These are phyloP conservation scores for Hemithea aestivaria DNA, from an alignment of 2,888 invertebrate species.

Conservation along the genomic window DNA sequence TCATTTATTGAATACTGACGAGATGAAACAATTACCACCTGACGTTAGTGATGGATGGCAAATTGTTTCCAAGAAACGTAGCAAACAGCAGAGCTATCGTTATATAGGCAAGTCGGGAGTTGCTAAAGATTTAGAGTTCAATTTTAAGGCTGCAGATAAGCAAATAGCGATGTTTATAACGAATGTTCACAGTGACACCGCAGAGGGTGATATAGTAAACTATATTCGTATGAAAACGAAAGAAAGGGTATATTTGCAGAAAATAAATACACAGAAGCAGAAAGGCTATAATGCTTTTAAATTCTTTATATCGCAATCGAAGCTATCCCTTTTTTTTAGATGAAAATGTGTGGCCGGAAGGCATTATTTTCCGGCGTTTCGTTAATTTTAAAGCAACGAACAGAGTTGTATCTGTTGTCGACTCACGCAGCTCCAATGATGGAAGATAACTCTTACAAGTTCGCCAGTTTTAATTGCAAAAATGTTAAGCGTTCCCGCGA, in stretches of 20 bases:
- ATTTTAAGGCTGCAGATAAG: no score
- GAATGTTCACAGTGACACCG: background rate
- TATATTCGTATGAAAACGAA: constrained; percentile 20
- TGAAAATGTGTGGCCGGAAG: background rate
- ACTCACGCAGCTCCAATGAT: background rate
- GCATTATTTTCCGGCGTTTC: background rate
- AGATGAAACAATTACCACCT: no score
- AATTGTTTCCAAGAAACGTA: no score
- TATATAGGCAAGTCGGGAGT: constrained; percentile 8
- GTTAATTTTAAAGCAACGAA: background rate
- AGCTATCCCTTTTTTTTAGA: background rate
- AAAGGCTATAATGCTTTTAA: no score
- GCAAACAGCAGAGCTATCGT: background rate
- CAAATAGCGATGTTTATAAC: constrained; percentile 3
- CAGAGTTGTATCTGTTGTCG: no score
- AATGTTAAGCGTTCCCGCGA: constrained; percentile 6
- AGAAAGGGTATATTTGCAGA: constrained; percentile 13
- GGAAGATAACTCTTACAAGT: background rate
- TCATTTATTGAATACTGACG: no score
- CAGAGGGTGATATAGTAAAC: no score
- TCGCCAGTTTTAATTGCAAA: constrained; percentile 15
- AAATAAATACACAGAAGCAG: constrained; percentile 7
- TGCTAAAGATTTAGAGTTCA: constrained; percentile 1
- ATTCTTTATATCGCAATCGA: constrained; percentile 18
- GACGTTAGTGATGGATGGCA: no score